These are phyloP conservation scores for Sandelia bainsii DNA, from an alignment of 2,797 vertebrate genomes.

Conservation along the genomic window DNA sequence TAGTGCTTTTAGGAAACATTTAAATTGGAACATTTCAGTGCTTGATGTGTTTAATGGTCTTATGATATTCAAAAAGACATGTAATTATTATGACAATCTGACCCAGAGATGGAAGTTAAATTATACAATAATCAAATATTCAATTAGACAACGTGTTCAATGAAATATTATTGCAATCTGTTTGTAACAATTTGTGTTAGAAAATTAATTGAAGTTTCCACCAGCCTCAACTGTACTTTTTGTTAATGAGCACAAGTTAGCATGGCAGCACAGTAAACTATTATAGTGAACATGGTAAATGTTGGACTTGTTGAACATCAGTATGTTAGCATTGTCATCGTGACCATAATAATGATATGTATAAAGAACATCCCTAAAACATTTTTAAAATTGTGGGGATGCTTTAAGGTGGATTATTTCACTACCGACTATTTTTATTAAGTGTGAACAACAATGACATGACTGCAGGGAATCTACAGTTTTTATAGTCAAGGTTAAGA, in stretches of 20 bases:
- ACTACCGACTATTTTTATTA: constrained; percentile 1
- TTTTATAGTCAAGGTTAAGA: constrained; percentile 11
- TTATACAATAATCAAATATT: too few species aligned
- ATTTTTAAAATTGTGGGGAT: background rate
- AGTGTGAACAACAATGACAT: background rate
- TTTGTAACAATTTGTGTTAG: too few species aligned
- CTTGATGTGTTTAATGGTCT: background rate
- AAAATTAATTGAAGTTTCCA: too few species aligned
- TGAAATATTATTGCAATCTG: too few species aligned
- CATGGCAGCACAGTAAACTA: background rate
- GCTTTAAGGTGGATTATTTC: constrained; percentile 14
- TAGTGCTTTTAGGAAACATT: constrained; percentile 31
- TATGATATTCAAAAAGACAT: background rate
- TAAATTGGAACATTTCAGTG: constrained; percentile 7
- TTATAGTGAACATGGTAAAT: too few species aligned
- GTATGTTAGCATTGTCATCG: too few species aligned
- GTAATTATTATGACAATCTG: background rate
- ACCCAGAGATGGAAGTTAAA: too few species aligned
- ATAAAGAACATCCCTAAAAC: background rate
- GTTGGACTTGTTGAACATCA: too few species aligned
- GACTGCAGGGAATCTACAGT: constrained; percentile 4
- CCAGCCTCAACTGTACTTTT: background rate
- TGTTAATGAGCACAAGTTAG: background rate
- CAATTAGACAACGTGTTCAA: too few species aligned
- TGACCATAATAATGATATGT: too few species aligned